Base-by-base conservation (phyloP, 2,113 vertebrate species). In the Triplophysa siluroides region DNA sequence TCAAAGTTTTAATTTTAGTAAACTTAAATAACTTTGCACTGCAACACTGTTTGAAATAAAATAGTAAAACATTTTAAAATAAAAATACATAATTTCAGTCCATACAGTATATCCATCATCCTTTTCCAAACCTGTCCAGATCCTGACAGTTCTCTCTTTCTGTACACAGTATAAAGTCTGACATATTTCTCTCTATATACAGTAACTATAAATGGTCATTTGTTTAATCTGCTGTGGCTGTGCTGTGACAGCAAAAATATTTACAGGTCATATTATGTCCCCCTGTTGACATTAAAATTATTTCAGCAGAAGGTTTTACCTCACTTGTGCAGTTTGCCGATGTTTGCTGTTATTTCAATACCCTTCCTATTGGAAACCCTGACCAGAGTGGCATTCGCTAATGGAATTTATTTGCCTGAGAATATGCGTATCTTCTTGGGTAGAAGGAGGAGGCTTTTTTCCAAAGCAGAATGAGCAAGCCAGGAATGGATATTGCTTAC, bases 281-380 rank as follows among this genome's bases (percentile, higher is more conserved):
- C 41, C 41, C 52, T 12, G 38, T 26, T 47, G n/a, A 18, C 60
- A 24, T 60, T 68, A 66, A 52, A 18, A 52, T 61, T 60, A 58
- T 82, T 78, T 66, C n/a, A 74, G 64, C 61, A 62, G 56, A 68
- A 41, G 21, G 43, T 64, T 78, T 33, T 47, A 19, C 54, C 13
- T n/a, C 24, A 61, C 29, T 60, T n/a, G 71, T 54, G 61, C 56
- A 73, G 54, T 61, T 64, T 71, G 58, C 63, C n/a, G 23, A 26
- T 41, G 52, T 83, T 83, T 52, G 26, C 76, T 18, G 76, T 63
- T 65, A 67, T 83, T 79, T 58, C 69, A 82, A 78, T 78, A 78
- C 50, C 56, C 52, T 66, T 38, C 19, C 26, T 38, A 68, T 67
- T 79, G 76, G 76, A 68, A 43, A 52, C 45, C 29, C 47, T 75